Percentiles rank a stretch among this genome's conserved stretches.
Evolutionary conservation across 2,888 invertebrate species (phyloP).

Genomic region (Thera obeliscata): DNA sequence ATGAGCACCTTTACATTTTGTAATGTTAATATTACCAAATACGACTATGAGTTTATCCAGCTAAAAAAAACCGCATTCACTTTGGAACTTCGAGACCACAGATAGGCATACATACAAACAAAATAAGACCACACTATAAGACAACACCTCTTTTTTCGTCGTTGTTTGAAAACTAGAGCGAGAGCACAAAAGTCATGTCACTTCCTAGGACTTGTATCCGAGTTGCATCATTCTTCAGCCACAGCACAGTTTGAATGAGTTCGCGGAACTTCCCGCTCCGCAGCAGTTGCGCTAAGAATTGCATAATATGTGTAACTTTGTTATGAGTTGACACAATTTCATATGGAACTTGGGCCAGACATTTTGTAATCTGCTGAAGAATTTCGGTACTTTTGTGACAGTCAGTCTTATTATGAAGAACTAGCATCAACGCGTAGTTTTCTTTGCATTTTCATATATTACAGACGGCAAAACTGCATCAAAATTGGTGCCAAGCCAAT

Average conservation of each 20-base stretch:
- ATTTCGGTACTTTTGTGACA: not conserved
- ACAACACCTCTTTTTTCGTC: too few relatives aligned
- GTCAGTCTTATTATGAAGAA: not conserved
- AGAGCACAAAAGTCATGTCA: not conserved
- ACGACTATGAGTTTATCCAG: too few relatives aligned
- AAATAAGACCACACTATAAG: too few relatives aligned
- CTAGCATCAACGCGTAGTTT: too few relatives aligned
- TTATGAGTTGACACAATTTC: constrained; percentile 30
- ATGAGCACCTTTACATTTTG: too few relatives aligned
- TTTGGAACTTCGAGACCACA: too few relatives aligned
- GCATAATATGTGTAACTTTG: constrained; percentile 28
- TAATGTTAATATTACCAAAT: too few relatives aligned
- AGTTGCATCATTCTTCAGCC: constrained; percentile 22
- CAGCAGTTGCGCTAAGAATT: constrained; percentile 25
- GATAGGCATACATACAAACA: too few relatives aligned
- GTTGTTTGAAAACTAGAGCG: not conserved
- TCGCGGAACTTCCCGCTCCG: constrained; percentile 17
- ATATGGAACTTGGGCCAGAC: constrained; percentile 1
- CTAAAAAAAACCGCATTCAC: too few relatives aligned
- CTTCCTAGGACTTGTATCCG: constrained; percentile 1
- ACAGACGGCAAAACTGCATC: constrained; percentile 6
- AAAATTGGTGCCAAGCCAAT: constrained; percentile 38
- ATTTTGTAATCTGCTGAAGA: not conserved
- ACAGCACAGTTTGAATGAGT: constrained; percentile 29
- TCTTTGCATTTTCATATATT: too few relatives aligned